A percentile compares a stretch with the other conserved stretches of the same genome.
Evolutionary conservation across 2,113 vertebrate genomes (phyloP).

Genomic region (Hydrochoerus hydrochaeris): DNA sequence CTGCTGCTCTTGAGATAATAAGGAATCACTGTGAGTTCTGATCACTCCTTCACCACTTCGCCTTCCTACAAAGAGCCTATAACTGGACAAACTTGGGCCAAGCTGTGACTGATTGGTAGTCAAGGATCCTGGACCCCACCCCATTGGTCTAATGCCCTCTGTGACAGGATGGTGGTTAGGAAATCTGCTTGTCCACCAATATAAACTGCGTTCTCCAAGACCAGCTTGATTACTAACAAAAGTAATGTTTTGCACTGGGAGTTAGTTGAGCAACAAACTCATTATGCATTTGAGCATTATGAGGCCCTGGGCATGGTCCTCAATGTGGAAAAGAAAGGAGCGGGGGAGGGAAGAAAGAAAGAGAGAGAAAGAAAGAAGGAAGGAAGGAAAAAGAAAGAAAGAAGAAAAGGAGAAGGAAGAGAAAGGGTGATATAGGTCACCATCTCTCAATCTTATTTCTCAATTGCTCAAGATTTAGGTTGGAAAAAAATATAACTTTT

Average conservation of each 20-base stretch:
- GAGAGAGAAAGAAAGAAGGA: too few species aligned
- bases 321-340: not conserved
- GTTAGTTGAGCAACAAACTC: not conserved
- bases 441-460: slow-evolving; percentile 1
- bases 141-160: not conserved
- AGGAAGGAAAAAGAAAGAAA: too few species aligned
- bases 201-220: not conserved
- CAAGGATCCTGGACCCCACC: not conserved
- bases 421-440: not conserved
- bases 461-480: not conserved
- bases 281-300: not conserved
- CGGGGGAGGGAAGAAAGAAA: too few species aligned
- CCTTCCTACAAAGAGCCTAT: not conserved
- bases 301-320: not conserved
- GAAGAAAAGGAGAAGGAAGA: accelerated
- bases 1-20: not conserved
- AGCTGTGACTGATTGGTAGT: not conserved
- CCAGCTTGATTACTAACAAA: not conserved
- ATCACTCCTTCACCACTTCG: not conserved
- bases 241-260: not conserved
- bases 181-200: not conserved
- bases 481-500: not conserved
- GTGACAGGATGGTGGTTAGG: not conserved
- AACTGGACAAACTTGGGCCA: not conserved
- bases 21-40: not conserved